Evolutionary conservation across 2,797 vertebrate genomes (phyloP).

Genomic region (Halcyon leucocephala): DNA sequence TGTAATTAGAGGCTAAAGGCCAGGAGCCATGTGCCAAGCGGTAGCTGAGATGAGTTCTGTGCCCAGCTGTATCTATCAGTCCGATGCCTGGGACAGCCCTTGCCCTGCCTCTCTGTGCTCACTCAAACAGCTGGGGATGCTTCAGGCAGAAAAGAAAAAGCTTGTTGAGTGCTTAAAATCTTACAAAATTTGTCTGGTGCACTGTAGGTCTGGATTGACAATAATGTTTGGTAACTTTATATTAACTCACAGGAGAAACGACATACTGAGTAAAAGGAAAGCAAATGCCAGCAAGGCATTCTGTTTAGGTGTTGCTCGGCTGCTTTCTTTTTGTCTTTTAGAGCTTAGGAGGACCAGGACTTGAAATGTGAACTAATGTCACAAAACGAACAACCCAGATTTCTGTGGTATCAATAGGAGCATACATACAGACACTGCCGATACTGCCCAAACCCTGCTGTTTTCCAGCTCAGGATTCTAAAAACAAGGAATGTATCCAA

Average conservation of each 20-base stretch:
- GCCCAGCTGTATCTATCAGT: not conserved
- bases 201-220: not conserved
- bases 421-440: fast-evolving
- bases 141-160: not conserved
- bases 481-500: not conserved
- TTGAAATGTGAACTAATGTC: not conserved
- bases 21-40: not conserved
- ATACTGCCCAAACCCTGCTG: not conserved
- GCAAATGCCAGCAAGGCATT: not conserved
- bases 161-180: not conserved
- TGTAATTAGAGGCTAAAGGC: not conserved
- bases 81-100: not conserved
- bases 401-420: not conserved
- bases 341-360: not conserved
- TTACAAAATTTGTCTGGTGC: not conserved
- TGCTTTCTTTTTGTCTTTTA: not conserved
- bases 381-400: not conserved
- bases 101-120: not conserved
- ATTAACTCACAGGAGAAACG: not conserved
- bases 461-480: not conserved
- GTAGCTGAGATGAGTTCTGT: not conserved
- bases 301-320: not conserved
- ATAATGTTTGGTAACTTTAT: fast-evolving
- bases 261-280: not conserved
- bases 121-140: not conserved